A percentile compares a stretch with the other conserved stretches of the same genome.
Evolutionary conservation across 2,888 invertebrate genomes (phyloP).

Genomic region (Pandemis corylana): DNA sequence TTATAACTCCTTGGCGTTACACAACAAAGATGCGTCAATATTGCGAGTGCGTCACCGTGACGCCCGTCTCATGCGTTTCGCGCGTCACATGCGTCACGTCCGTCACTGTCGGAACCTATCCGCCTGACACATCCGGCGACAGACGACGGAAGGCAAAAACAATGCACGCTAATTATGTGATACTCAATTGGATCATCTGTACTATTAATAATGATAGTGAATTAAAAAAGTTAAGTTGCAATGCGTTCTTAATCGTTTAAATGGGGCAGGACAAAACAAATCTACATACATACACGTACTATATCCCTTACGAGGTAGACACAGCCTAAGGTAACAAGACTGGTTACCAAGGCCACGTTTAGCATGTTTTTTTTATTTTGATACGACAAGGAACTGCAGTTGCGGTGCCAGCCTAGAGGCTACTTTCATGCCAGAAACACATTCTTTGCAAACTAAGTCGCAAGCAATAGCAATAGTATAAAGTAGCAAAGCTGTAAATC

Average conservation of each 20-base stretch:
- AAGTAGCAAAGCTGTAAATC: neutral
- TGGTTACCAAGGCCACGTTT: no score
- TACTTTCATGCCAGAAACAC: no score
- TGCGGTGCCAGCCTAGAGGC: no score
- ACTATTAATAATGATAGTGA: slow-evolving; percentile 3
- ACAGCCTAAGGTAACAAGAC: no score
- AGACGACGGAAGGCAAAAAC: slow-evolving; percentile 55
- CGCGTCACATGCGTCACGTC: slow-evolving; percentile 45
- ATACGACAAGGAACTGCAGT: no score
- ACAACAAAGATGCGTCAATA: slow-evolving; percentile 49
- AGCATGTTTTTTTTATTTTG: no score
- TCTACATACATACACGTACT: no score
- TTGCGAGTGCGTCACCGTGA: slow-evolving; percentile 57
- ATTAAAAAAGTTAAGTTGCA: neutral
- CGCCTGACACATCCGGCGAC: slow-evolving; percentile 64
- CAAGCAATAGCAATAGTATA: neutral
- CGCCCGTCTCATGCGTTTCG: slow-evolving; percentile 48
- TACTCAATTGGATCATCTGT: slow-evolving; percentile 12
- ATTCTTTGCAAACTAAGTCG: no score
- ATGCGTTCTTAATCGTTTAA: neutral
- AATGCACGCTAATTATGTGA: slow-evolving; percentile 46
- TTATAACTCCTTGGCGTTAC: slow-evolving; percentile 8
- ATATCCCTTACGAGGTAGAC: no score
- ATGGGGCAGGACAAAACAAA: no score
- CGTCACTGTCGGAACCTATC: slow-evolving; percentile 26